Evolutionary conservation across 2,113 vertebrate species (phyloP).

Genomic region (Collichthys lucidus): DNA sequence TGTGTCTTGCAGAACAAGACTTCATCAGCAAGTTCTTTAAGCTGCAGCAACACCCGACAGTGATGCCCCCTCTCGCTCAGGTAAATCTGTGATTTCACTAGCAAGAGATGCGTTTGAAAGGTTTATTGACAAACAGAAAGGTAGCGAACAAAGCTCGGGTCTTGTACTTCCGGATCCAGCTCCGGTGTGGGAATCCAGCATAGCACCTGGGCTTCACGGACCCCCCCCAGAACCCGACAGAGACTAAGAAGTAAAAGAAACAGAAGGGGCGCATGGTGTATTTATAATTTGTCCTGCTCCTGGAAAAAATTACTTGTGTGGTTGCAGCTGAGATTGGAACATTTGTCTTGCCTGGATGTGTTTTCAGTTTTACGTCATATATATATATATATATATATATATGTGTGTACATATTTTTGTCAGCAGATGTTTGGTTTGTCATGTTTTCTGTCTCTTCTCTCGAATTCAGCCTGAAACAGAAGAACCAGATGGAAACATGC

Average conservation of each 20-base stretch:
- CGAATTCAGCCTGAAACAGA: conserved; percentile 77
- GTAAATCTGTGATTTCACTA: conserved; percentile 38
- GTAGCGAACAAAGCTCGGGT: too few relatives aligned
- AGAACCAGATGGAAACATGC: conserved; percentile 73
- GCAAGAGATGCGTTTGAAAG: too few relatives aligned
- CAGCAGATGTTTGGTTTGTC: conserved; percentile 38
- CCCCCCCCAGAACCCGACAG: too few relatives aligned
- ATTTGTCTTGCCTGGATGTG: background rate
- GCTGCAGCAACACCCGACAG: conserved; percentile 91
- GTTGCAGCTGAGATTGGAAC: background rate
- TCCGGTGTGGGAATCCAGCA: too few relatives aligned
- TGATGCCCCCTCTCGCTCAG: conserved; percentile 86
- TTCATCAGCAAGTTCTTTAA: conserved; percentile 99
- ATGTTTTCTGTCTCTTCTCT: conserved; percentile 49
- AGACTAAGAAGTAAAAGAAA: too few relatives aligned
- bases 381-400: conserved; percentile 37
- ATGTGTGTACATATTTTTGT: conserved; percentile 35
- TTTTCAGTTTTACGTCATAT: conserved; percentile 26
- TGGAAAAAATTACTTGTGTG: background rate
- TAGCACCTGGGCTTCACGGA: too few relatives aligned
- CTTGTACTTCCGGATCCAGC: too few relatives aligned
- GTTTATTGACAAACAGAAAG: too few relatives aligned
- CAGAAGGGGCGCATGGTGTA: too few relatives aligned
- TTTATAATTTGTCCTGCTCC: too few relatives aligned
- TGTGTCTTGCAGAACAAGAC: conserved; percentile 98